Evolutionary conservation across 2,888 invertebrate species (phyloP).

Genomic region (Gymnosoma rotundatum): DNA sequence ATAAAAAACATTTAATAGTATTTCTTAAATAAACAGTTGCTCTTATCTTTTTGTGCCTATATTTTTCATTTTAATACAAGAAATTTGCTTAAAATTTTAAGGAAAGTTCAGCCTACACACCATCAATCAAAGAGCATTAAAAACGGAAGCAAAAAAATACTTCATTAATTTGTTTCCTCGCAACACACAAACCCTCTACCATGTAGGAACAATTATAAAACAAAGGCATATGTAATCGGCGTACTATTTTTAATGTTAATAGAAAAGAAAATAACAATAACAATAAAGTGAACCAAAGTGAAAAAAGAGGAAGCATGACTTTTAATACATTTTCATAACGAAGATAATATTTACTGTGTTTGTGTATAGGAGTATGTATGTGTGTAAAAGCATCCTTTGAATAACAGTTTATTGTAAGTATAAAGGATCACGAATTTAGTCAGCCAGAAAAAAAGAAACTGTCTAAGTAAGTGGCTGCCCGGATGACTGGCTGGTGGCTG

Average conservation of each 20-base stretch:
- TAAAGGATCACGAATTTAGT: not conserved
- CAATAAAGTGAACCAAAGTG: slow-evolving; percentile 39
- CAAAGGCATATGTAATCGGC: slow-evolving; percentile 5
- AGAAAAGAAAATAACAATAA: slow-evolving; percentile 26
- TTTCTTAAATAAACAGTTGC: slow-evolving; percentile 27
- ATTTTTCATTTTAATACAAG: not conserved
- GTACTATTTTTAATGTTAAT: slow-evolving; percentile 8
- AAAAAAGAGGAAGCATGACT: slow-evolving; percentile 30
- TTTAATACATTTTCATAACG: slow-evolving; percentile 17
- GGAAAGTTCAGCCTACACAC: not conserved
- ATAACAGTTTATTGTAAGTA: slow-evolving; percentile 6
- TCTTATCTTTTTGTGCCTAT: not conserved
- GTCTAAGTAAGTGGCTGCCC: slow-evolving; percentile 34
- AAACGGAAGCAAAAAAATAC: slow-evolving; percentile 10
- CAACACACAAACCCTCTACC: too few relatives aligned
- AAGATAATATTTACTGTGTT: not conserved
- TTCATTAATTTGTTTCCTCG: not conserved
- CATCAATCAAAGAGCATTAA: slow-evolving; percentile 43
- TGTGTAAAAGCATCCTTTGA: slow-evolving; percentile 18
- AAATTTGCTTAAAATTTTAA: not conserved
- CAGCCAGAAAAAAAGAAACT: slow-evolving; percentile 44
- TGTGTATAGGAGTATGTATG: not conserved
- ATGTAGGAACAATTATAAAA: slow-evolving; percentile 18
- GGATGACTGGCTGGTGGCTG: slow-evolving; percentile 27
- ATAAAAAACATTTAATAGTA: slow-evolving; percentile 14